These are phyloP conservation scores for Hymenopus coronatus DNA, from an alignment of 2,888 invertebrate species.

Conservation along the genomic window DNA sequence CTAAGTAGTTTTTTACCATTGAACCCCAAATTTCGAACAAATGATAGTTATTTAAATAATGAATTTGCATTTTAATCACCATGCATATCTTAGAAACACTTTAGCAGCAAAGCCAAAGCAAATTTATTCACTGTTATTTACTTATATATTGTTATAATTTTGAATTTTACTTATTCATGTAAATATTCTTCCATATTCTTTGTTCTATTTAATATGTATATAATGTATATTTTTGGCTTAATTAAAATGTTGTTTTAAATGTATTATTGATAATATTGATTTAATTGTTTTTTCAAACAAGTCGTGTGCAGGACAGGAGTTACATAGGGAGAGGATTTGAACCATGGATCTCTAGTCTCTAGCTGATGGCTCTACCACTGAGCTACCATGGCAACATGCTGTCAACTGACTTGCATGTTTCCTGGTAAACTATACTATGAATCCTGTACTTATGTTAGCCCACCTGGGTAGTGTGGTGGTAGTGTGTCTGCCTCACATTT, in stretches of 20 bases:
- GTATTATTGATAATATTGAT: too few species aligned
- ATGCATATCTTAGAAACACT: background rate
- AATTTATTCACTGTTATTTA: background rate
- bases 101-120: background rate
- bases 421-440: too few species aligned
- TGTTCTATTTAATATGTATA: background rate
- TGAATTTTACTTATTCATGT: background rate
- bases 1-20: background rate
- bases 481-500: too few species aligned
- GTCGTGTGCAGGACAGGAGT: too few species aligned
- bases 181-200: background rate
- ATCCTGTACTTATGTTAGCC: too few species aligned
- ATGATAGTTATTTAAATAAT: background rate
- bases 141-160: background rate
- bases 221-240: background rate
- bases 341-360: too few species aligned
- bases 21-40: background rate
- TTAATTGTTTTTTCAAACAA: too few species aligned
- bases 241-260: background rate
- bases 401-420: too few species aligned
- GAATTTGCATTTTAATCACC: background rate
- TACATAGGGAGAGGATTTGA: too few species aligned
- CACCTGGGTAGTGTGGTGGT: too few species aligned
- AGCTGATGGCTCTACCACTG: too few species aligned
- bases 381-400: too few species aligned